Evolutionary conservation across 2,888 invertebrate species (phyloP).

Genomic region (Andrena bicolor): DNA sequence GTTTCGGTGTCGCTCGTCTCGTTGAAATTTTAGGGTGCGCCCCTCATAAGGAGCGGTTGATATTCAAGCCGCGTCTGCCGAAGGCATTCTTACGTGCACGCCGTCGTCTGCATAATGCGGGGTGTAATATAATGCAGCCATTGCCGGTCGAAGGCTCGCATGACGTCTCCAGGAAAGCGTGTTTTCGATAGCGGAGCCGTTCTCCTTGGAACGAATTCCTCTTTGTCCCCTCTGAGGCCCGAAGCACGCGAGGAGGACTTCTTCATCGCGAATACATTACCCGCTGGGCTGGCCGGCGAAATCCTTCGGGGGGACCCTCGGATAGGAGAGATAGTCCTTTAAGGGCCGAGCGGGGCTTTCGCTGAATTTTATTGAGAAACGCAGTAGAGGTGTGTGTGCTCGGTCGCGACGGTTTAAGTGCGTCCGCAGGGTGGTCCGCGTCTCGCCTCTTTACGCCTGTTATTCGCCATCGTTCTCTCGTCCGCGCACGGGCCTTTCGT

Average conservation of each 20-base stretch:
- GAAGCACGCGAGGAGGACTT: constrained; percentile 4
- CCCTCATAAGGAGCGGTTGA: constrained; percentile 59
- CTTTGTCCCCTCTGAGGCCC: constrained; percentile 31
- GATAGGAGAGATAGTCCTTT: not conserved
- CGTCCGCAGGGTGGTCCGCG: constrained; percentile 30
- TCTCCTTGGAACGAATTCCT: constrained; percentile 50
- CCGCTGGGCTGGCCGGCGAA: not conserved
- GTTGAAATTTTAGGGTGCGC: constrained; percentile 64
- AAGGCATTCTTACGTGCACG: constrained; percentile 61
- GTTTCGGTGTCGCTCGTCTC: constrained; percentile 20
- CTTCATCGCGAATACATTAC: constrained; percentile 1
- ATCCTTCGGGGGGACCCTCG: not conserved
- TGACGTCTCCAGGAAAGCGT: constrained; percentile 55
- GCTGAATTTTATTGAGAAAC: not conserved
- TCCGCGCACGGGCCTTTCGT: constrained; percentile 45
- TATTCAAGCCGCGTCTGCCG: constrained; percentile 57
- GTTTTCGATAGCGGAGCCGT: constrained; percentile 59
- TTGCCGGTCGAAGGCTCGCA: constrained; percentile 51
- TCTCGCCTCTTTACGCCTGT: constrained; percentile 10
- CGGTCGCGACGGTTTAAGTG: not conserved
- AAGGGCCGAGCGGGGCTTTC: not conserved
- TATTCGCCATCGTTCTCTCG: constrained; percentile 40
- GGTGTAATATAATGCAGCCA: constrained; percentile 66
- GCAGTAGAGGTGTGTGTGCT: not conserved
- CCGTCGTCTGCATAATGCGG: constrained; percentile 64